Conservation (phyloP, 2,888 invertebrate genomes). For the Willowsia nigromaculata region DNA sequence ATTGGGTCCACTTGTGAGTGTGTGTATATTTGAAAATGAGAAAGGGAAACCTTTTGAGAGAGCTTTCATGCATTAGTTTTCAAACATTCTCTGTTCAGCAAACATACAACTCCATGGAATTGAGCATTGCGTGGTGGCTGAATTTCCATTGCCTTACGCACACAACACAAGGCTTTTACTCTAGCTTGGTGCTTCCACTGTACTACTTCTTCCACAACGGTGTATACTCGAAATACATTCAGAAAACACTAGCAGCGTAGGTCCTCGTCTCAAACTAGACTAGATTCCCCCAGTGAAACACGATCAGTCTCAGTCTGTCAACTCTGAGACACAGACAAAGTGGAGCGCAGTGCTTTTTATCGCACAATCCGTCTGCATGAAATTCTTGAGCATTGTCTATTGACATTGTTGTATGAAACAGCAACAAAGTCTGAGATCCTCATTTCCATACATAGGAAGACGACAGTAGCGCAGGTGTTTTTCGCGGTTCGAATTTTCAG, state of each 20-base stretch:
- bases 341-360: conserved; percentile 27
- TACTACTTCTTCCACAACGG: background rate
- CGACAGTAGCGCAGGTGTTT: conserved; percentile 25
- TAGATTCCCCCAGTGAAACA: conserved; percentile 57
- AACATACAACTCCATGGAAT: background rate
- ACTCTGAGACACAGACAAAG: conserved; percentile 71
- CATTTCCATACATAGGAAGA: conserved; percentile 40
- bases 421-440: background rate
- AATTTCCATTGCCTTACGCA: background rate
- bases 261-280: conserved; percentile 39
- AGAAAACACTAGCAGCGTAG: background rate
- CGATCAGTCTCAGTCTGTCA: conserved; percentile 73
- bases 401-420: background rate
- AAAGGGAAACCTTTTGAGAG: background rate
- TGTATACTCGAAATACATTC: background rate
- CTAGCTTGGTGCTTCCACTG: background rate
- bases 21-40: conserved; percentile 22
- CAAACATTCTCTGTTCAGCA: background rate
- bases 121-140: background rate
- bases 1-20: conserved; percentile 43
- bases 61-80: background rate
- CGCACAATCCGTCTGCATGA: background rate
- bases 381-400: conserved; percentile 40
- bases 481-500: background rate
- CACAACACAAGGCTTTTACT: background rate